Conservation (phyloP, 2,113 vertebrate species). For the Emydura subglobosa region DNA sequence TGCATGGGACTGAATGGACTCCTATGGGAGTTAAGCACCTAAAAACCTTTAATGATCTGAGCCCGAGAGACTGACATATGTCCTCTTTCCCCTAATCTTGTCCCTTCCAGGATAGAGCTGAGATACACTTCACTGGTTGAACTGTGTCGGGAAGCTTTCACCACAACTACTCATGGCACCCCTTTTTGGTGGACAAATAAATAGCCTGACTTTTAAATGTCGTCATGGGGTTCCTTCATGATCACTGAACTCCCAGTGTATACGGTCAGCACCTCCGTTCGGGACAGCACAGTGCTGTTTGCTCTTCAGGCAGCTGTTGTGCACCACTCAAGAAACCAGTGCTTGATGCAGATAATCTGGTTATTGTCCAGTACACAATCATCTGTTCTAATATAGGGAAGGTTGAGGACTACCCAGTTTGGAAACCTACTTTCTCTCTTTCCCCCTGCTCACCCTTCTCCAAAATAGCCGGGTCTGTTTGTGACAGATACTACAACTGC, state of each 20-base stretch:
- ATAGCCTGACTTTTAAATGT: background rate
- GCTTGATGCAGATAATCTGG: background rate
- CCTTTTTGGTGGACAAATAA: background rate
- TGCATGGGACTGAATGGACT: constrained; percentile 23
- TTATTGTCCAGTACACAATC: background rate
- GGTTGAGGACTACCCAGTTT: background rate
- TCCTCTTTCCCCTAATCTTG: background rate
- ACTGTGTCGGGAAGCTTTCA: background rate
- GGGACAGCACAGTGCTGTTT: background rate
- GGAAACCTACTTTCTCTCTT: background rate
- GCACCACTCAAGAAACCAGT: fast-evolving
- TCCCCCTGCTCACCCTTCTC: background rate
- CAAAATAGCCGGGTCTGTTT: background rate
- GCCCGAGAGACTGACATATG: background rate
- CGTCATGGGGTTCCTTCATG: background rate
- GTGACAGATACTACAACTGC: too few species aligned
- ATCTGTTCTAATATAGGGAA: background rate
- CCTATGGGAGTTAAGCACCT: too few species aligned
- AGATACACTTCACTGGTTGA: background rate
- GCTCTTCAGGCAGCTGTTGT: background rate
- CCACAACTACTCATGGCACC: background rate
- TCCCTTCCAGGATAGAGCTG: background rate
- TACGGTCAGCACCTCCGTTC: background rate
- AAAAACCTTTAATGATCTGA: background rate
- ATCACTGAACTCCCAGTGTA: background rate